phyloP scores from a whole-genome alignment of 1,140 invertebrate genomes.

The Eubasilissa regina region DNA sequence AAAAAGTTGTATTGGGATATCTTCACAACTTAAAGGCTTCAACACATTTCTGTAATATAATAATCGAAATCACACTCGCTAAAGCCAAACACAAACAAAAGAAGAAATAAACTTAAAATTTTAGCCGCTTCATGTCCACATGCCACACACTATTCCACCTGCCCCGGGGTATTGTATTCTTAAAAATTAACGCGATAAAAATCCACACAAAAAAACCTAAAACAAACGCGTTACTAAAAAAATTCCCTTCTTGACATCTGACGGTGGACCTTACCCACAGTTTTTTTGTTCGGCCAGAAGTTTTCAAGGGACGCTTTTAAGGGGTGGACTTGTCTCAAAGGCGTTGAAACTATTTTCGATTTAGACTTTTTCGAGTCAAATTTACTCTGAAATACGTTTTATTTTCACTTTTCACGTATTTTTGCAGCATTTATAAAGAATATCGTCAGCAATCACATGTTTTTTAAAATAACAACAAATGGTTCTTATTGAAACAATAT shows the following conservation, averaged over 20 bases:
- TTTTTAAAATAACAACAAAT: too few species aligned
- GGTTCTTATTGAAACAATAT: too few species aligned
- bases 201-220: slow-evolving; percentile 39
- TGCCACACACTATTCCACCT: slow-evolving; percentile 33
- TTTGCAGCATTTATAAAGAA: too few species aligned
- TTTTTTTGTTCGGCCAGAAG: slow-evolving; percentile 11
- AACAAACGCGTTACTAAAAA: slow-evolving; percentile 48
- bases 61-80: slow-evolving; percentile 22
- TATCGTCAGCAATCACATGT: too few species aligned
- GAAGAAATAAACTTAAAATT: background rate
- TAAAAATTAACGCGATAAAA: slow-evolving; percentile 29
- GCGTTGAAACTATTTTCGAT: background rate
- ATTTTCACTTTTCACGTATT: too few species aligned
- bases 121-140: slow-evolving; percentile 35
- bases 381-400: background rate
- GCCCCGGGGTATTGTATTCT: slow-evolving; percentile 21
- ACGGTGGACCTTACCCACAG: slow-evolving; percentile 10
- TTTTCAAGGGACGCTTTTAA: slow-evolving; percentile 27
- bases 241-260: slow-evolving; percentile 36
- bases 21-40: too few species aligned
- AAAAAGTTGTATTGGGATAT: too few species aligned
- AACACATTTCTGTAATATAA: too few species aligned
- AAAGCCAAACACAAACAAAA: slow-evolving; percentile 25
- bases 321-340: slow-evolving; percentile 19
- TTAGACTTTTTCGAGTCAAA: background rate